phyloP scores from a whole-genome alignment of 1,140 invertebrate species.

The Drosophila nannoptera region DNA sequence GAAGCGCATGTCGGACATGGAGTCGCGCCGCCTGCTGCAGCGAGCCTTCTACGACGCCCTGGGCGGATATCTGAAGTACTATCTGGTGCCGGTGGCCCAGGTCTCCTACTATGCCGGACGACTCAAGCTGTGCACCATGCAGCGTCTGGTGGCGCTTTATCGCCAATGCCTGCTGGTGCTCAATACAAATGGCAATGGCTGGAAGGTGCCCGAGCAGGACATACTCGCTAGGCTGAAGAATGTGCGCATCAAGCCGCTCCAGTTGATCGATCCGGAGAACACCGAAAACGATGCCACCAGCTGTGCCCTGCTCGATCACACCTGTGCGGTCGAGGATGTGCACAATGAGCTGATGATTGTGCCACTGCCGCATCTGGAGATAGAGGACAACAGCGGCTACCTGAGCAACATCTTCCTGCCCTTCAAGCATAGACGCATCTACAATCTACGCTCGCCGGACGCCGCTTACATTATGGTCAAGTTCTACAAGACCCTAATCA shows the following conservation, averaged over 20 bases:
- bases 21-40: conserved; percentile 44
- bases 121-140: conserved; percentile 51
- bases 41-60: conserved; percentile 70
- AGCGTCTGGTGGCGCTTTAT: conserved; percentile 56
- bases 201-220: conserved; percentile 48
- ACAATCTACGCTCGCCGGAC: conserved; percentile 57
- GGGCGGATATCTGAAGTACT: conserved; percentile 68
- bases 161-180: conserved; percentile 55
- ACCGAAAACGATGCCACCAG: conserved; percentile 40
- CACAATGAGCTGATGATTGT: conserved; percentile 64
- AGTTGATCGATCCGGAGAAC: conserved; percentile 6
- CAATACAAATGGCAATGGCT: conserved; percentile 76
- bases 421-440: conserved; percentile 63
- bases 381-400: conserved; percentile 46
- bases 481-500: conserved; percentile 59
- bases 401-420: conserved; percentile 71
- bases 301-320: conserved; percentile 58
- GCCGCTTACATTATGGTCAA: conserved; percentile 60
- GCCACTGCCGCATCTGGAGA: conserved; percentile 59
- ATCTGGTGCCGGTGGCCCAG: conserved; percentile 66
- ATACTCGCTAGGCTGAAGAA: conserved; percentile 40
- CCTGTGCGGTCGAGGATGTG: conserved; percentile 9
- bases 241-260: conserved; percentile 38
- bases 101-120: conserved; percentile 72
- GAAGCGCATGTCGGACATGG: conserved; percentile 34